Base-by-base conservation (phyloP, 2,888 invertebrate species). In the Sphecodes monilicornis region DNA sequence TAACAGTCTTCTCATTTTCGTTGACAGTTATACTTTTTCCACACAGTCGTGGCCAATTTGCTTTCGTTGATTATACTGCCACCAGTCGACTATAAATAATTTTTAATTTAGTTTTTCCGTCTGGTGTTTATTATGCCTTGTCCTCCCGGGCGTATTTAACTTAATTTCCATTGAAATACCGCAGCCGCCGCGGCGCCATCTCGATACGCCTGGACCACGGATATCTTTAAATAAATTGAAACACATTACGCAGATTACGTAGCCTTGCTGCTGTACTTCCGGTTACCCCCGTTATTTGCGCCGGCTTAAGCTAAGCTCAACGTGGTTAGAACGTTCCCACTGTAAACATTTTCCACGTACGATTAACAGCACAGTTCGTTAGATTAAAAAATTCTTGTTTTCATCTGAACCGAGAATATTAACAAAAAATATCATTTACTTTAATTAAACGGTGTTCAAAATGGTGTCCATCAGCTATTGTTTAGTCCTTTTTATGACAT, bases 171-270 rank as follows among this genome's bases (percentile, higher is more conserved):
- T 57, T 75, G 74, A 84, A 78, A 78, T 85, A 75, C 71, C 66
- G 74, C 18, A 54, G 66, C 57, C 74, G 71, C 66, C n/a, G n/a
- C n/a, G n/a, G n/a, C n/a, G n/a, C n/a, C 70, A 74, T 75, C 75
- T 72, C 85, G 85, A 84, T 85, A 66, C 64, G n/a, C 43, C 84
- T 71, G 54, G 71, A 8, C 43, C 50, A 54, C 78, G 39, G 64
- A 29, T 78, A 64, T 29, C 85, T 78, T 78, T 66, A 76, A 75
- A 76, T 78, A 84, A 84, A 84, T 84, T 85, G 71, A 74, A 72
- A 71, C 41, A 26, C 78, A 85, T 84, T 85, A 82, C 57, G 66
- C 29, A 75, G 75, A 84, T 84, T 84, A 84, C 85, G n/a, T 18
- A 8, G 57, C 36, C 50, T 26, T 39, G 32, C 43, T 39, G 57